These are phyloP conservation scores for Actinia tenebrosa DNA, from an alignment of 64 coral and sea anemone species.

Conservation along the genomic window DNA sequence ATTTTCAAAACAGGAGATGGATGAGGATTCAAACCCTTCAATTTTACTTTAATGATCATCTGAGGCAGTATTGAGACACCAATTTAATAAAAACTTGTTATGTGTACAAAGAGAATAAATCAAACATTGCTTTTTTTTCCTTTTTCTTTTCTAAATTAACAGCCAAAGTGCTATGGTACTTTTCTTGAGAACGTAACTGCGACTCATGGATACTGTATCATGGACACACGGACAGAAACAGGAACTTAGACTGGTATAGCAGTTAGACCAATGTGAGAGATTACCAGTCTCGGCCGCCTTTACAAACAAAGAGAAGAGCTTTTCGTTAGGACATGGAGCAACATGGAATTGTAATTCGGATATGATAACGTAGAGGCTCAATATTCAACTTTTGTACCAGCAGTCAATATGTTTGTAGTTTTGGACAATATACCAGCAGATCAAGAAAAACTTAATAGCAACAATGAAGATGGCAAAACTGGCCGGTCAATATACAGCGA, in stretches of 20 bases:
- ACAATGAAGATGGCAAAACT: not conserved
- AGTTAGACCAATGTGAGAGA: not conserved
- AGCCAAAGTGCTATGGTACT: constrained; percentile 1
- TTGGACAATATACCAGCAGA: not conserved
- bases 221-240: constrained; percentile 3
- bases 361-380: constrained; percentile 9
- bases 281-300: constrained; percentile 21
- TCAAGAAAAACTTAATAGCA: not conserved
- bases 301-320: constrained; percentile 17
- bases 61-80: not conserved
- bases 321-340: constrained; percentile 14
- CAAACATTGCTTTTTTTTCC: not conserved
- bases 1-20: too few species aligned
- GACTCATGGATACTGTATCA: constrained; percentile 1
- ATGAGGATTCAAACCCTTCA: too few species aligned
- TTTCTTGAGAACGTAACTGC: constrained; percentile 13
- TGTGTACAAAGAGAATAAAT: not conserved
- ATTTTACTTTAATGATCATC: not conserved
- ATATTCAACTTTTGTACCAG: constrained; percentile 7
- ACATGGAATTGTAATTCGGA: not conserved
- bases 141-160: not conserved
- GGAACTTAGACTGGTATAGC: constrained; percentile 5
- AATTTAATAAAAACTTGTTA: constrained; percentile 16
- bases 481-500: not conserved
- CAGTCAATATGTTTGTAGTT: constrained; percentile 10